phyloP scores from a whole-genome alignment of 2,113 vertebrate species.

The Carollia perspicillata region DNA sequence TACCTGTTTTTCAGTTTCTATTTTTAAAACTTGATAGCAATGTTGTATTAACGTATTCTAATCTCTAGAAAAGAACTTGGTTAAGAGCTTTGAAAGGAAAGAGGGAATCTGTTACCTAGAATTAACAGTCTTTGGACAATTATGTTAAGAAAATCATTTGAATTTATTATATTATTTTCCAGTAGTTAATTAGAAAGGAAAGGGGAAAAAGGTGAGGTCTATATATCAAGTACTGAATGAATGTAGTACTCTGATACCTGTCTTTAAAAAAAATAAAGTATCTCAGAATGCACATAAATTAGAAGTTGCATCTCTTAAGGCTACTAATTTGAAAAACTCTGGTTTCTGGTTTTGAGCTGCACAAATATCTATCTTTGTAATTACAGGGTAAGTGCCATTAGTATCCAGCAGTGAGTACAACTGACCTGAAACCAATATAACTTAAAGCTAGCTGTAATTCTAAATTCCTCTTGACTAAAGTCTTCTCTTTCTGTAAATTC shows the following conservation, averaged over 20 bases:
- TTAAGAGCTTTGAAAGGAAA: background rate
- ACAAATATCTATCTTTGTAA: background rate
- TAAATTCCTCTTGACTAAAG: slow-evolving; percentile 36
- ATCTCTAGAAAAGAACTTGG: background rate
- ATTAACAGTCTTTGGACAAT: background rate
- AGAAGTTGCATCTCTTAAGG: background rate
- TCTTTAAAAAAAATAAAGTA: background rate
- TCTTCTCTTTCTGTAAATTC: background rate
- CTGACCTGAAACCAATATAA: slow-evolving; percentile 11
- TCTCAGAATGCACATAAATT: background rate
- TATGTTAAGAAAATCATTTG: background rate
- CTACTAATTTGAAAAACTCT: background rate
- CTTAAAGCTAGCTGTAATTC: background rate
- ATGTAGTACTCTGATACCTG: background rate
- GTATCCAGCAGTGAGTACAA: background rate
- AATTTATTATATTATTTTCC: background rate
- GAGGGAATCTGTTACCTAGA: background rate
- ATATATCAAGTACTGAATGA: background rate
- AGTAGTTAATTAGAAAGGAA: background rate
- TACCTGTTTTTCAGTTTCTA: background rate
- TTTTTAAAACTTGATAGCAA: background rate
- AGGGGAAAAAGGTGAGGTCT: background rate
- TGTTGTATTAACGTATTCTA: background rate
- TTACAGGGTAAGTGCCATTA: slow-evolving; percentile 33
- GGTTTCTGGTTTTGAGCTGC: background rate